Evolutionary conservation across 1,140 invertebrate genomes (phyloP), one percentile per base, ranked within the genome.

Genomic region (Camponotus floridanus): DNA sequence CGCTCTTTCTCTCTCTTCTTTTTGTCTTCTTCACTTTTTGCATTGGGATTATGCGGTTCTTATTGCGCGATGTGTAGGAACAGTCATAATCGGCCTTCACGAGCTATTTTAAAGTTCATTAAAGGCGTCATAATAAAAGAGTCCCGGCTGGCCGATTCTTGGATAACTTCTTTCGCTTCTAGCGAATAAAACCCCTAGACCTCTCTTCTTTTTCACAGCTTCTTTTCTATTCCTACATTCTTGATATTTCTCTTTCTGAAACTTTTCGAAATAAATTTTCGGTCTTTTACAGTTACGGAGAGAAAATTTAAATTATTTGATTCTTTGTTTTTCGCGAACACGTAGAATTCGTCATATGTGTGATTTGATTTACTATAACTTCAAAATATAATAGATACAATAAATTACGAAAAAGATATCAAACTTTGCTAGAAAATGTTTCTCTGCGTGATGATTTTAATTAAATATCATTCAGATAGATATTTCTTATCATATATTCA

Each of bases 31-130:
- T 65, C 26, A 11, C 51, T 83, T 31, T 61, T 55, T 11, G 3
- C 26, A 33, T 67, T 71, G 21, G 51, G 51, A 85, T 64, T 13
- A 64, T 51, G 13, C 13, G 48, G 57, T 74, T 64, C 71, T 61
- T 36, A 33, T 21, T 59, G 11, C 57, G 33, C 48, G 42, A n/a
- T 0, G 42, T 36, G 62, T 26, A 83, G 51, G 31, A 36, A 39
- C 61, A 33, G 45, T 11, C 62, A 45, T 55, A 79, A 87, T 90
- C 86, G 86, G 36, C 31, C 26, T 78, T 33, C 59, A 21, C 15
- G 39, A 86, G 89, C 89, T 89, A 92, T 92, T 92, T 92, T 76
- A 90, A 90, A 90, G 90, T 93, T 93, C 87, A 89, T 92, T 92
- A 90, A 91, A 92, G 68, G 74, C 70, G 86, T 84, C 88, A 89